phyloP scores from a whole-genome alignment of 2,797 vertebrate genomes.

The Ispidina picta region DNA sequence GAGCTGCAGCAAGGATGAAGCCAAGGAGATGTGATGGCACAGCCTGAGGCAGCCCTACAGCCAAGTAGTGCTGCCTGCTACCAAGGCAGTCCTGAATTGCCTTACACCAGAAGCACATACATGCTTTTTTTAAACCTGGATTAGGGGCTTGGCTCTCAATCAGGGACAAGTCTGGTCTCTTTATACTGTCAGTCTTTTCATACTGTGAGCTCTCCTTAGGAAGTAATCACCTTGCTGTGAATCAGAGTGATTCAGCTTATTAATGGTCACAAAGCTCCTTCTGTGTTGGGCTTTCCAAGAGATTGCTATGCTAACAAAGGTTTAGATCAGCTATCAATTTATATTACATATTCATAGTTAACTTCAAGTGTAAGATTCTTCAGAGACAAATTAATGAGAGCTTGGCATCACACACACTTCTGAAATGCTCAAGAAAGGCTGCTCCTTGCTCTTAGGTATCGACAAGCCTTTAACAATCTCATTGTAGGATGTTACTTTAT shows the following conservation, averaged over 20 bases:
- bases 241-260: background rate
- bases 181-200: background rate
- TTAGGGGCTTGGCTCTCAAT: background rate
- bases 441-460: background rate
- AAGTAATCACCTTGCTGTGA: background rate
- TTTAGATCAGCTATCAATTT: background rate
- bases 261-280: background rate
- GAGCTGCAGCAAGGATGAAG: background rate
- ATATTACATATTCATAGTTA: background rate
- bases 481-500: background rate
- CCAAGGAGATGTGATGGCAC: background rate
- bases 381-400: conserved; percentile 10
- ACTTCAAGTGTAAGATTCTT: background rate
- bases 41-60: conserved; percentile 5
- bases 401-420: background rate
- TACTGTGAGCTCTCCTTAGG: background rate
- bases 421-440: background rate
- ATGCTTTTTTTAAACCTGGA: background rate
- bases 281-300: background rate
- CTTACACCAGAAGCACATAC: background rate
- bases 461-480: background rate
- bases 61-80: background rate
- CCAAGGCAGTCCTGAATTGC: background rate
- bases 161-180: background rate
- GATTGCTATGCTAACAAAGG: background rate